phyloP scores from a whole-genome alignment of 2,797 vertebrate genomes.

The Trematomus bernacchii region DNA sequence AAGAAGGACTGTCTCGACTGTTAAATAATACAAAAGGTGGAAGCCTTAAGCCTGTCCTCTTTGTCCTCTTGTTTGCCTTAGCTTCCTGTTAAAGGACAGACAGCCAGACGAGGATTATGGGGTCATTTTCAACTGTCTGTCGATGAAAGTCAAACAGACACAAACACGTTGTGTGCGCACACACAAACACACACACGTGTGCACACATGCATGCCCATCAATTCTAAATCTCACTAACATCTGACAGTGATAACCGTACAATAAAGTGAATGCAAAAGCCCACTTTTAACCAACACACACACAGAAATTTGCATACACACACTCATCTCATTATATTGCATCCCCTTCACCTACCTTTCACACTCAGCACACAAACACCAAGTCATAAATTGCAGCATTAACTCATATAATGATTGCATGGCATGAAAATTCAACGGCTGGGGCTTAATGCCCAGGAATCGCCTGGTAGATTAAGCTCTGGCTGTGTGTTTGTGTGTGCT shows the following conservation, averaged over 20 bases:
- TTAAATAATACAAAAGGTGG: conserved; percentile 70
- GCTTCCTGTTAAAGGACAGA: conserved; percentile 48
- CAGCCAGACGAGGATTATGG: conserved; percentile 46
- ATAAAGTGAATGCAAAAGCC: conserved; percentile 30
- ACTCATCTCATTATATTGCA: conserved; percentile 31
- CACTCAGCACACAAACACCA: conserved; percentile 66
- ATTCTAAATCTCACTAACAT: conserved; percentile 11
- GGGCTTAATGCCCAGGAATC: conserved; percentile 67
- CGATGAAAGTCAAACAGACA: conserved; percentile 28
- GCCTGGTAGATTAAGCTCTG: conserved; percentile 72
- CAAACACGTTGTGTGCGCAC: conserved; percentile 5
- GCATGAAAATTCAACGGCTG: conserved; percentile 67
- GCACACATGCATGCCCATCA: conserved; percentile 2
- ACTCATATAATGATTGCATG: conserved; percentile 80
- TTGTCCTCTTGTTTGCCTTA: conserved; percentile 45
- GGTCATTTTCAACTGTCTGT: conserved; percentile 50
- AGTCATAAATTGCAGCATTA: conserved; percentile 80
- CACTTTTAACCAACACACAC: conserved; percentile 20
- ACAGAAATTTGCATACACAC: conserved; percentile 17
- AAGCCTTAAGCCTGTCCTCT: conserved; percentile 54
- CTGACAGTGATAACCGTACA: conserved; percentile 23
- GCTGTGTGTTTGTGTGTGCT: conserved; percentile 49
- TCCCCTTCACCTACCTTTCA: conserved; percentile 37
- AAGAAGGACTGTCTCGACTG: conserved; percentile 43
- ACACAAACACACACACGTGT: neutral